Evolutionary conservation across 2,113 vertebrate genomes (phyloP), one percentile per base, ranked within the genome.

Genomic region (Sinocyclocheilus maitianheensis): DNA sequence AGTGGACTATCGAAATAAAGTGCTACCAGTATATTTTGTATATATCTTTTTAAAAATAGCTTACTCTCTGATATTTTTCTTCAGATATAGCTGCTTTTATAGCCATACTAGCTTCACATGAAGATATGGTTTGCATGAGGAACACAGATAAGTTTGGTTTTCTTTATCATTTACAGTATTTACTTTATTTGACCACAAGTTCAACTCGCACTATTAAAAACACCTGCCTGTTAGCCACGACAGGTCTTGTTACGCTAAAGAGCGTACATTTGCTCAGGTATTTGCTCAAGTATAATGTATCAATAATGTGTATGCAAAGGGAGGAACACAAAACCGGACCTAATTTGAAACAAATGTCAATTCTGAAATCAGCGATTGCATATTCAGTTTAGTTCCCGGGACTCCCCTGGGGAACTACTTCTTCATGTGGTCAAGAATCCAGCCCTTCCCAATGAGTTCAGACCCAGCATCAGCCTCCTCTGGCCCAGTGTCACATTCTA

Each of bases 281-380:
- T 53, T 53, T 16, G 51, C 74, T 63, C 13, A 40, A 69, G 46
- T 13, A n/a, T 34, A 40, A 34, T 55, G 26, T 30, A 37, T 65
- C 18, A 78, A 24, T 26, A 26, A 16, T 51, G 60, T 53, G 60
- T 43, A 5, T 46, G 46, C 2, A 30, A 58, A 48, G 72, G 72
- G 24, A 46, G 26, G 48, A 22, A 69, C 8, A 18, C 26, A 8
- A 85, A 71, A 55, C 34, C 22, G 26, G 30, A 71, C 13, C 46
- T 79, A 46, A 79, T 71, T 48, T 84, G 71, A 84, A 63, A 58
- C 83, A 84, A 26, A 76, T 76, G 83, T 84, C 51, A 37, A n/a
- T 75, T 84, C 67, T 58, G 18, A 84, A 75, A 63, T 84, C 37
- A 22, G 5, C 60, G 62, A 26, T 34, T 69, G 16, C 12, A 1